Conservation (phyloP, 2,113 vertebrate genomes). For the Cichladusa arquata region DNA sequence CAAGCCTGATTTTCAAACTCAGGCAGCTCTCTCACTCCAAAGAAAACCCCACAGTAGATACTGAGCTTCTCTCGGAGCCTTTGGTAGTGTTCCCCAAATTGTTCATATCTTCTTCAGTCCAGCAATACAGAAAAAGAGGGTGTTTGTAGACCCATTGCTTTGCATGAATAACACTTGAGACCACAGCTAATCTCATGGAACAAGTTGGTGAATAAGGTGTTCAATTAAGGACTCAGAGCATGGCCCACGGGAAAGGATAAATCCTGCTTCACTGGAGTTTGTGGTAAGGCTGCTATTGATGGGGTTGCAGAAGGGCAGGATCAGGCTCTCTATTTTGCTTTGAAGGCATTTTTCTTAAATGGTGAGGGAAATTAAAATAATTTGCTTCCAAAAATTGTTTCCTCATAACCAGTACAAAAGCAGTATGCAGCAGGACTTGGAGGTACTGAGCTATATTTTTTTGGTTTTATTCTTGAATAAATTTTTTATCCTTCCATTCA, state of each 20-base stretch:
- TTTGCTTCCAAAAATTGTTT: neutral
- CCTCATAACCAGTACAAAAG: neutral
- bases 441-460: neutral
- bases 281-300: neutral
- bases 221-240: slow-evolving; percentile 5
- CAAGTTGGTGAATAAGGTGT: neutral
- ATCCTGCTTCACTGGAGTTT: neutral
- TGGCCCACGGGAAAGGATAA: neutral
- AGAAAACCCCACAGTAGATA: neutral
- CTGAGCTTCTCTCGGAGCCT: neutral
- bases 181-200: neutral
- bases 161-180: neutral
- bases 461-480: neutral
- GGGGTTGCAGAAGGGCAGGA: neutral
- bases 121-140: neutral
- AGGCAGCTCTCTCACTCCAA: neutral
- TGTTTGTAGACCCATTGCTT: neutral
- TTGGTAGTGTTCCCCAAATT: neutral
- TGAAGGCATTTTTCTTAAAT: neutral
- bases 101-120: neutral
- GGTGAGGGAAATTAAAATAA: neutral
- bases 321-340: neutral
- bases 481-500: neutral
- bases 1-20: neutral
- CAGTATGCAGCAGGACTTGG: neutral